Evolutionary conservation across 2,888 invertebrate genomes (phyloP).

Genomic region (Archaeoteleia sp.): DNA sequence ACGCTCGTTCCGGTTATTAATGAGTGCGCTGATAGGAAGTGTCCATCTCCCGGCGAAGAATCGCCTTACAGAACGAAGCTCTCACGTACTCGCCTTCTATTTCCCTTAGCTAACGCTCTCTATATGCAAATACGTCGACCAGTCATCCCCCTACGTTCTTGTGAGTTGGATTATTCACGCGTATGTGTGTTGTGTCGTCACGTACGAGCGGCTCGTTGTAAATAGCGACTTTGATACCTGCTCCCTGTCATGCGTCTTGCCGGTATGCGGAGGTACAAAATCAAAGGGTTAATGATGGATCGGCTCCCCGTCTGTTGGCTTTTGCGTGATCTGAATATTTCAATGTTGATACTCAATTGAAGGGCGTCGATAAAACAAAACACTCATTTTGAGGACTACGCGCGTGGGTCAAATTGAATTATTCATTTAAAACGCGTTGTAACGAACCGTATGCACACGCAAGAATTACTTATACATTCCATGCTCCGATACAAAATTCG

Average conservation of each 20-base stretch:
- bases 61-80: constrained; percentile 65
- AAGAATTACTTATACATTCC: constrained; percentile 37
- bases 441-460: constrained; percentile 27
- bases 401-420: constrained; percentile 43
- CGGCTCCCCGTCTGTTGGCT: constrained; percentile 56
- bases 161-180: constrained; percentile 55
- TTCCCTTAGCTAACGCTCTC: constrained; percentile 74
- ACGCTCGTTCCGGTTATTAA: constrained; percentile 68
- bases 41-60: constrained; percentile 70
- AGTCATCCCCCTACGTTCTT: constrained; percentile 57
- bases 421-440: constrained; percentile 45
- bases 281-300: constrained; percentile 68
- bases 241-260: constrained; percentile 61
- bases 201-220: constrained; percentile 64
- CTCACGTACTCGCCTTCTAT: constrained; percentile 74
- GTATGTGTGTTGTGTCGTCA: constrained; percentile 51
- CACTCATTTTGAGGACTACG: constrained; percentile 40
- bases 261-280: constrained; percentile 60
- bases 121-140: constrained; percentile 73
- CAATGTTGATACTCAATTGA: constrained; percentile 53
- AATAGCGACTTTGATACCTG: constrained; percentile 72
- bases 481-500: constrained; percentile 25
- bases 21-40: constrained; percentile 71
- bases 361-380: constrained; percentile 46
- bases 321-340: constrained; percentile 51